Conservation (phyloP, 2,888 invertebrate genomes). For the Mylabris sibirica region DNA sequence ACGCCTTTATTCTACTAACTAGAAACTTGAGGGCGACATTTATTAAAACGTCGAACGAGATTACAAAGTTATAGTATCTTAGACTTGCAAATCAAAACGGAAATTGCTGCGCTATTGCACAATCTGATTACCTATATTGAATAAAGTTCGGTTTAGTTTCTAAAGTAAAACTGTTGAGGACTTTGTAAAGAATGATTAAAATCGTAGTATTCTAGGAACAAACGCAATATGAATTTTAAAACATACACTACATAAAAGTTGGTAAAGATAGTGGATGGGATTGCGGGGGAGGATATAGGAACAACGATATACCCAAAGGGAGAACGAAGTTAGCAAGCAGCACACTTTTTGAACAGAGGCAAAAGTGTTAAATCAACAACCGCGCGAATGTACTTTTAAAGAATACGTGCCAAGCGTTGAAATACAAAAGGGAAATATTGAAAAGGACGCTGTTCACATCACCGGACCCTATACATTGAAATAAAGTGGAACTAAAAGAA, state of each 20-base stretch:
- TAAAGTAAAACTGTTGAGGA: slow-evolving; percentile 6
- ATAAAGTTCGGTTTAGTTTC: slow-evolving; percentile 10
- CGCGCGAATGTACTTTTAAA: slow-evolving; percentile 38
- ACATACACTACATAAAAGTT: not conserved
- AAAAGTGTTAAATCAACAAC: slow-evolving; percentile 40
- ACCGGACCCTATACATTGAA: slow-evolving; percentile 27
- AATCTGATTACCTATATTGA: slow-evolving; percentile 23
- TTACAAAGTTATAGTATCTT: slow-evolving; percentile 36
- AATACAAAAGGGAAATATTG: slow-evolving; percentile 40
- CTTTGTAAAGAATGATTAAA: slow-evolving; percentile 9
- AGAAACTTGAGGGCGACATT: slow-evolving; percentile 32
- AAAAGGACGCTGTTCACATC: slow-evolving; percentile 32
- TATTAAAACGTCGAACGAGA: slow-evolving; percentile 39
- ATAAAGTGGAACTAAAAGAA: slow-evolving; percentile 34
- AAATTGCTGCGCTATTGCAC: slow-evolving; percentile 22
- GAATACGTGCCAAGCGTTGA: slow-evolving; percentile 38
- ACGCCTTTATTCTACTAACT: slow-evolving; percentile 8
- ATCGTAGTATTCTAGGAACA: not conserved
- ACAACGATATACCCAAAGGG: slow-evolving; percentile 23
- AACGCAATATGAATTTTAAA: slow-evolving; percentile 11
- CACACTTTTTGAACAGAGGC: slow-evolving; percentile 23
- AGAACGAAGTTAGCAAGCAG: slow-evolving; percentile 28
- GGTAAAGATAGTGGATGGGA: not conserved
- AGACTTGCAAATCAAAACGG: slow-evolving; percentile 37
- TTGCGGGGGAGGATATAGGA: not conserved